phyloP scores from a whole-genome alignment of 1,140 invertebrate genomes.

The Drosophila trapezifrons region DNA sequence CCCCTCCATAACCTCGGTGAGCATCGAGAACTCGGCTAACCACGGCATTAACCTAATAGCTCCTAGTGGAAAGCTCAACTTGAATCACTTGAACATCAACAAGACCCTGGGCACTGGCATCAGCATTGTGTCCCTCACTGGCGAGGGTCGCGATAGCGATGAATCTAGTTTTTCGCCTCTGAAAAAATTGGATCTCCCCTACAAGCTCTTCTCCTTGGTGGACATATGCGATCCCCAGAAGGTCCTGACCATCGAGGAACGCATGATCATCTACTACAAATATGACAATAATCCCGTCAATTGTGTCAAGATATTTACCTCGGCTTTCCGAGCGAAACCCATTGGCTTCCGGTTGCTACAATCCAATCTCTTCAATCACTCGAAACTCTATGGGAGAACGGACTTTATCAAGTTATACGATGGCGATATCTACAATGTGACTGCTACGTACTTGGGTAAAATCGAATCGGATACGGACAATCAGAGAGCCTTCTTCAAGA shows the following conservation, averaged over 20 bases:
- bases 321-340: conserved; percentile 91
- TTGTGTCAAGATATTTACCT: conserved; percentile 98
- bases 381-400: conserved; percentile 90
- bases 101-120: conserved; percentile 95
- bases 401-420: conserved; percentile 96
- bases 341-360: conserved; percentile 96
- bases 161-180: conserved; percentile 94
- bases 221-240: conserved; percentile 98
- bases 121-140: conserved; percentile 94
- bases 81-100: conserved; percentile 89
- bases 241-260: conserved; percentile 94
- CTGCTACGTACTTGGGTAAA: conserved; percentile 89
- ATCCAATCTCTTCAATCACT: conserved; percentile 97
- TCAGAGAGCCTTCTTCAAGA: conserved; percentile 91
- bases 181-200: conserved; percentile 93
- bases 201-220: conserved; percentile 96
- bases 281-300: conserved; percentile 98
- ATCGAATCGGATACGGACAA: conserved; percentile 89
- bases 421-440: conserved; percentile 95
- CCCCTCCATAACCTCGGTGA: conserved; percentile 92
- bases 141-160: conserved; percentile 94
- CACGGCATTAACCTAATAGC: conserved; percentile 97
- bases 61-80: conserved; percentile 90
- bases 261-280: conserved; percentile 97
- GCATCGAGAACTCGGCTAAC: conserved; percentile 92